These are phyloP conservation scores for Charaxes varanes DNA, from an alignment of 1,140 invertebrate species.

Conservation along the genomic window DNA sequence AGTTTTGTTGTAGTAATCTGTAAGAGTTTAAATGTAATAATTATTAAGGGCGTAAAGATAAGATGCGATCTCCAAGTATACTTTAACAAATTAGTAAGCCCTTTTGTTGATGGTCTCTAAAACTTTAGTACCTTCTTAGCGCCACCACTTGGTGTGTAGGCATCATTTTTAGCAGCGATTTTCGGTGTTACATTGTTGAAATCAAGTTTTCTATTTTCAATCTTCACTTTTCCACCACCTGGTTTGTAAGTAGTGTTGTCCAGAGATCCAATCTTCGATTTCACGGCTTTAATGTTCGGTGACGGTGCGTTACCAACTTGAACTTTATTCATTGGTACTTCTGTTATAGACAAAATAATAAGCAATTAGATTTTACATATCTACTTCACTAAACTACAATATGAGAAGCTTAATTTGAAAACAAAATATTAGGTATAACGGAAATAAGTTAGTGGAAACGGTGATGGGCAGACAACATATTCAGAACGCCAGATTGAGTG, in stretches of 20 bases:
- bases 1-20: constrained; percentile 90
- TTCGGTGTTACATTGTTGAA: constrained; percentile 86
- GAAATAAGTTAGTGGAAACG: background rate
- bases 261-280: constrained; percentile 95
- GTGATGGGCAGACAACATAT: background rate
- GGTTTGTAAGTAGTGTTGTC: constrained; percentile 94
- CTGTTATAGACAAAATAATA: constrained; percentile 3
- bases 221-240: constrained; percentile 93
- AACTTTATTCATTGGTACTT: constrained; percentile 18
- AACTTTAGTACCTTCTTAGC: constrained; percentile 87
- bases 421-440: too few relatives aligned
- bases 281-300: constrained; percentile 92
- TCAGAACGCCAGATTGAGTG: too few relatives aligned
- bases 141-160: constrained; percentile 90
- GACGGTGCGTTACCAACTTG: constrained; percentile 89
- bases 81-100: too few relatives aligned
- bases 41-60: background rate
- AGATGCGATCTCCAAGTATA: background rate
- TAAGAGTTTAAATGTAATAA: constrained; percentile 19
- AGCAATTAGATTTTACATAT: too few relatives aligned
- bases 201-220: constrained; percentile 90
- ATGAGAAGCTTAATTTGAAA: too few relatives aligned
- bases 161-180: constrained; percentile 94
- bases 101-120: too few relatives aligned
- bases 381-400: too few relatives aligned